Conservation (phyloP, 2,888 invertebrate genomes). For the Molanna angustata region DNA sequence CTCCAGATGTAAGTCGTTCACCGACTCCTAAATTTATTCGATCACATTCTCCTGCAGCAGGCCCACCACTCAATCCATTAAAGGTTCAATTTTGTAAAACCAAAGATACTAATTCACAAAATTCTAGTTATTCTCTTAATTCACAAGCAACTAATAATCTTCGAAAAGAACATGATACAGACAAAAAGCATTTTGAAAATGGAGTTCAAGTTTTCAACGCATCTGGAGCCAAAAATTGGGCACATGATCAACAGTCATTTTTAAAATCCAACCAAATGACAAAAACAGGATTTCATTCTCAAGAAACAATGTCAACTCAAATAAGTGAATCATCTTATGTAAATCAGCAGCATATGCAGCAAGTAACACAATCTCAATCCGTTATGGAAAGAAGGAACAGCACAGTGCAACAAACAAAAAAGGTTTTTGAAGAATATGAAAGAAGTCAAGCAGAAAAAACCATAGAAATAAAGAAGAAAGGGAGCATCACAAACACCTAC, state of each 20-base stretch:
- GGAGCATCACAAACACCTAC: slow-evolving; percentile 32
- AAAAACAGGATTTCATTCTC: slow-evolving; percentile 50
- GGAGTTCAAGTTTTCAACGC: slow-evolving; percentile 42
- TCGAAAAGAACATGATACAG: slow-evolving; percentile 48
- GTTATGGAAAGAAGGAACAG: slow-evolving; percentile 54
- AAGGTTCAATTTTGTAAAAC: slow-evolving; percentile 64
- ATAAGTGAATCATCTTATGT: slow-evolving; percentile 38
- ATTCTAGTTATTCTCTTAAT: slow-evolving; percentile 43
- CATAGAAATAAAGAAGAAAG: slow-evolving; percentile 59
- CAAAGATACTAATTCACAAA: slow-evolving; percentile 50
- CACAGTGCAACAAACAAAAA: slow-evolving; percentile 62
- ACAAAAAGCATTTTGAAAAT: slow-evolving; percentile 46
- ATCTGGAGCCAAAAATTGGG: slow-evolving; percentile 41
- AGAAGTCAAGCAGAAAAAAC: slow-evolving; percentile 62
- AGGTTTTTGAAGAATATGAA: slow-evolving; percentile 67
- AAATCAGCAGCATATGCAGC: slow-evolving; percentile 34
- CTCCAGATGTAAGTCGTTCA: slow-evolving; percentile 59
- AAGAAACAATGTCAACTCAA: slow-evolving; percentile 45
- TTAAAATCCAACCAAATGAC: slow-evolving; percentile 51
- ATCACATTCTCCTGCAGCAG: slow-evolving; percentile 67
- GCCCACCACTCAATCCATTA: slow-evolving; percentile 66
- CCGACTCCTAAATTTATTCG: slow-evolving; percentile 60
- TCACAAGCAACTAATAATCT: slow-evolving; percentile 44
- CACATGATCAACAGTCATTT: slow-evolving; percentile 47
- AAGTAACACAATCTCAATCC: slow-evolving; percentile 45